phyloP scores from a whole-genome alignment of 1,140 invertebrate species.

The Lordiphosa mommai region DNA sequence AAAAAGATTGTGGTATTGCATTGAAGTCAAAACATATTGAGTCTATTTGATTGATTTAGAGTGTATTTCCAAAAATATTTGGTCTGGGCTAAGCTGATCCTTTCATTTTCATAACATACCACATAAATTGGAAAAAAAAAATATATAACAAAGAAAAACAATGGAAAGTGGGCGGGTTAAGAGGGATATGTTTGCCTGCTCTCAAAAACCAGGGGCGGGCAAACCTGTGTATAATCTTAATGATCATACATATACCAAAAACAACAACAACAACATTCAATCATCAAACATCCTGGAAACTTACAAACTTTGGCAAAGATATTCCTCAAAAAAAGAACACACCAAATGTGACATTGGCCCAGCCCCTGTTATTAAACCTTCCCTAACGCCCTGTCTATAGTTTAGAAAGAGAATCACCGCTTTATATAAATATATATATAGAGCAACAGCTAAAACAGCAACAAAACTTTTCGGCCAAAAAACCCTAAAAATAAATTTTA shows the following conservation, averaged over 20 bases:
- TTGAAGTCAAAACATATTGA: too few species aligned
- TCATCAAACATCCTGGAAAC: conserved; percentile 36
- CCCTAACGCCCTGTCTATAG: conserved; percentile 57
- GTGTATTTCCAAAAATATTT: too few species aligned
- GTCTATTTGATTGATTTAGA: too few species aligned
- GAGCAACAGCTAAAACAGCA: conserved; percentile 19
- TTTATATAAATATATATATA: conserved; percentile 3
- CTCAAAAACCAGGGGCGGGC: conserved; percentile 34
- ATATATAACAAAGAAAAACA: conserved; percentile 18
- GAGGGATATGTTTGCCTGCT: conserved; percentile 77
- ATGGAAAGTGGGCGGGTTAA: conserved; percentile 77
- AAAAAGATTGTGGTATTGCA: too few species aligned
- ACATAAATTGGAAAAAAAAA: conserved; percentile 18
- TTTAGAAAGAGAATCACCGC: conserved; percentile 15
- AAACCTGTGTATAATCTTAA: conserved; percentile 45
- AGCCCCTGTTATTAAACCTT: conserved; percentile 10
- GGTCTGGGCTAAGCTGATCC: conserved; percentile 31
- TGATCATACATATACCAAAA: conserved; percentile 13
- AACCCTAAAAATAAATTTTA: conserved; percentile 60
- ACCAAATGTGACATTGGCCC: not conserved
- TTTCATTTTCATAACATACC: conserved; percentile 56
- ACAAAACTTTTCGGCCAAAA: conserved; percentile 67
- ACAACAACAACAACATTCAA: conserved; percentile 33
- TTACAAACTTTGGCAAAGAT: conserved; percentile 37
- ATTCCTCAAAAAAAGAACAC: conserved; percentile 62